These are phyloP conservation scores for Heterodera carotae DNA, from an alignment of 1,140 invertebrate genomes.

Conservation along the genomic window DNA sequence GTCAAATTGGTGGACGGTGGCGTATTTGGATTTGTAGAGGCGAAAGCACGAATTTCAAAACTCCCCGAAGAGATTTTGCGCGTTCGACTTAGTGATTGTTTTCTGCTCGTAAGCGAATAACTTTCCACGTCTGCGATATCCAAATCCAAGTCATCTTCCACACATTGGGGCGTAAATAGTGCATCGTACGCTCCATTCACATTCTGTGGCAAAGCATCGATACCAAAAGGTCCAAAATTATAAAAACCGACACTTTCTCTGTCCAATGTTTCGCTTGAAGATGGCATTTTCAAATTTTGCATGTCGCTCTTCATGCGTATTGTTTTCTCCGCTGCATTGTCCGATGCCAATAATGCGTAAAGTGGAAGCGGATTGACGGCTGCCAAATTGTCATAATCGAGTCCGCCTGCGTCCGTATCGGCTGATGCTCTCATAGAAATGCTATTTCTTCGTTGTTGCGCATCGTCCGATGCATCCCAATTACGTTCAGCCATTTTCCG, in stretches of 20 bases:
- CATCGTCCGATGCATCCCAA: not conserved
- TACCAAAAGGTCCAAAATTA: not conserved
- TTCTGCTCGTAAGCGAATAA: constrained; percentile 19
- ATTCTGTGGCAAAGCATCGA: not conserved
- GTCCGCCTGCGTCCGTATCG: constrained; percentile 65
- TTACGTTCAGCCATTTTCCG: not conserved
- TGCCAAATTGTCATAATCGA: constrained; percentile 93
- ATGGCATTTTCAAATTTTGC: not conserved
- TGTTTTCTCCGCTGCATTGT: constrained; percentile 69
- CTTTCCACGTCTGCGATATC: constrained; percentile 45
- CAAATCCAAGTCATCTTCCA: constrained; percentile 73
- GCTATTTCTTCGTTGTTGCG: constrained; percentile 14
- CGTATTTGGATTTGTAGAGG: constrained; percentile 21
- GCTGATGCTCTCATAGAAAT: constrained; percentile 3
- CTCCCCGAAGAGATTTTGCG: constrained; percentile 31
- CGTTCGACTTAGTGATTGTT: constrained; percentile 71
- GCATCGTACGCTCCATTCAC: constrained; percentile 63
- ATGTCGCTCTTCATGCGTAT: not conserved
- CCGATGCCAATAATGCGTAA: constrained; percentile 89
- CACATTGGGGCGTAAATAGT: constrained; percentile 56
- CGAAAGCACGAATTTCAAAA: constrained; percentile 13
- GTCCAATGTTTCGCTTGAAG: not conserved
- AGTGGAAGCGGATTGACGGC: constrained; percentile 93
- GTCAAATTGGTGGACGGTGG: constrained; percentile 62
- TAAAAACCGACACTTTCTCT: not conserved